Evolutionary conservation across 2,888 invertebrate species (phyloP).

Genomic region (Asteroscopus sphinx): DNA sequence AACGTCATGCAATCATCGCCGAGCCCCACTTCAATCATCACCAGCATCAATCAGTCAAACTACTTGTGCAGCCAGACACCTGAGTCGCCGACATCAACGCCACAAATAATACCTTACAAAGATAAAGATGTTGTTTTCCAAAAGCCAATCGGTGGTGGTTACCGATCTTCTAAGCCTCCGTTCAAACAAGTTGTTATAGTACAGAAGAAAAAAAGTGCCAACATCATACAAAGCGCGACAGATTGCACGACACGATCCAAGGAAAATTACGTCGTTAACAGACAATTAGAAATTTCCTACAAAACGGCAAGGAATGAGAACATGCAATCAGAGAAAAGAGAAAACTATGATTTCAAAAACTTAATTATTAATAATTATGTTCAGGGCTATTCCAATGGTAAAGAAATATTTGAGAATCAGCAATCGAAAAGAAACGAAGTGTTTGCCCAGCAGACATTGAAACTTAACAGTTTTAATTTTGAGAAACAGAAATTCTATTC

Average conservation of each 20-base stretch:
- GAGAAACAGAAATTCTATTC: constrained; percentile 69
- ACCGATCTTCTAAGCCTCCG: constrained; percentile 58
- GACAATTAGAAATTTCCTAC: constrained; percentile 55
- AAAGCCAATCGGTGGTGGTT: constrained; percentile 66
- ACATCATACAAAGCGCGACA: constrained; percentile 41
- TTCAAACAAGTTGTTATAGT: constrained; percentile 78
- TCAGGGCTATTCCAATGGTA: constrained; percentile 61
- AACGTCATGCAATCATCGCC: constrained; percentile 83
- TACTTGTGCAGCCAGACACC: constrained; percentile 80
- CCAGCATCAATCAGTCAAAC: constrained; percentile 85
- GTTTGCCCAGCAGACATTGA: constrained; percentile 55
- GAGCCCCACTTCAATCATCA: constrained; percentile 85
- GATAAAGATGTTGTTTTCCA: constrained; percentile 65
- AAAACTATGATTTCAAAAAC: constrained; percentile 76
- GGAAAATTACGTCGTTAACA: constrained; percentile 58
- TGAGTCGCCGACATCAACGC: constrained; percentile 59
- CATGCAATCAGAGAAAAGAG: constrained; percentile 56
- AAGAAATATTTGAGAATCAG: constrained; percentile 59
- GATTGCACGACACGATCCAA: constrained; percentile 34
- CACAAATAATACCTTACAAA: constrained; percentile 58
- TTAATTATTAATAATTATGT: constrained; percentile 70
- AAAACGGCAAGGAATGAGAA: constrained; percentile 53
- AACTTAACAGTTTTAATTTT: constrained; percentile 64
- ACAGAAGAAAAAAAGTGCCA: constrained; percentile 63
- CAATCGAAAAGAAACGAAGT: constrained; percentile 55